These are phyloP conservation scores for Agrotis puta DNA, from an alignment of 2,888 invertebrate species.

Conservation along the genomic window DNA sequence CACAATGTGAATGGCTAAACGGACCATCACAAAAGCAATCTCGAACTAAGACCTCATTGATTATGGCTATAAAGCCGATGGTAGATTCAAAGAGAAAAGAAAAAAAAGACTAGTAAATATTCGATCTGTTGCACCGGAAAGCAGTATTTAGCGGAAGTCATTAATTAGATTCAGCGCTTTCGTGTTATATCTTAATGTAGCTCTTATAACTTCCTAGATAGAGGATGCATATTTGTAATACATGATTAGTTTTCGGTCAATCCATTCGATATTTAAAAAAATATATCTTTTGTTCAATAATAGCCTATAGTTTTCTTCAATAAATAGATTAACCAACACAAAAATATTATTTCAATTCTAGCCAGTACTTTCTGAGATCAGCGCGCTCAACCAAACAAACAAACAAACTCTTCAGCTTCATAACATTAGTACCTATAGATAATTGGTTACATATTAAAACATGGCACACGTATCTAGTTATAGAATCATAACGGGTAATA, in stretches of 20 bases:
- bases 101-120: not conserved
- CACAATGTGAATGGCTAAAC: not conserved
- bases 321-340: too few relatives aligned
- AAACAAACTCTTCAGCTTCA: too few relatives aligned
- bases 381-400: too few relatives aligned
- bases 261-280: not conserved
- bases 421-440: too few relatives aligned
- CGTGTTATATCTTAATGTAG: not conserved
- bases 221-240: conserved; percentile 1
- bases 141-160: conserved; percentile 5
- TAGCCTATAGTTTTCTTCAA: too few relatives aligned
- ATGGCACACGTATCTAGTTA: conserved; percentile 2
- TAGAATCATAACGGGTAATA: conserved; percentile 22
- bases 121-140: not conserved
- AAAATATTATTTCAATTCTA: too few relatives aligned
- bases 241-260: conserved; percentile 20
- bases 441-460: conserved; percentile 5
- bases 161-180: not conserved
- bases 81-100: too few relatives aligned
- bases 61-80: not conserved
- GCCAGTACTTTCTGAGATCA: too few relatives aligned
- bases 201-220: not conserved
- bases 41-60: not conserved
- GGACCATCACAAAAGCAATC: not conserved
- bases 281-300: not conserved